Conservation (phyloP, 2,888 invertebrate species). For the Zygothrica quintamaculata region DNA sequence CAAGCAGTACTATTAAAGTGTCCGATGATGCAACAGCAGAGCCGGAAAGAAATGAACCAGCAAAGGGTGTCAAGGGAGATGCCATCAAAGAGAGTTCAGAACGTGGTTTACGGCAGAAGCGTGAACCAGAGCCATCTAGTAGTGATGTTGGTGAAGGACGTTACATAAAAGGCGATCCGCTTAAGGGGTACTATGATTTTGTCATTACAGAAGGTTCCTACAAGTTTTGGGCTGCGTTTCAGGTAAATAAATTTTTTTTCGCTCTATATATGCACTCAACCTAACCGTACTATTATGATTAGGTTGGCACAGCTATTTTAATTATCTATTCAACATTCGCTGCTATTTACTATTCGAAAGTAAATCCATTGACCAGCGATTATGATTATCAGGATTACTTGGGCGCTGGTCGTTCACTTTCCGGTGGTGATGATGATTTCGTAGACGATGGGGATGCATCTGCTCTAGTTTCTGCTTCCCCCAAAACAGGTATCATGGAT, state of each 20-base stretch:
- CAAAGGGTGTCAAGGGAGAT: constrained; percentile 38
- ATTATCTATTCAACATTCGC: constrained; percentile 94
- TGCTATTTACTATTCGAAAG: constrained; percentile 94
- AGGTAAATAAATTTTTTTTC: constrained; percentile 88
- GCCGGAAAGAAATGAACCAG: constrained; percentile 35
- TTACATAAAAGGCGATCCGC: constrained; percentile 87
- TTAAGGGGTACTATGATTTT: constrained; percentile 93
- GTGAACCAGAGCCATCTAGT: constrained; percentile 31
- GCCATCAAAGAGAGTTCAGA: constrained; percentile 20
- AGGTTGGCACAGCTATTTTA: constrained; percentile 92
- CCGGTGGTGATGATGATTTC: constrained; percentile 83
- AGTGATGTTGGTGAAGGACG: constrained; percentile 82
- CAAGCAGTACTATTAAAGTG: constrained; percentile 30
- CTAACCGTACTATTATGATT: too few species aligned
- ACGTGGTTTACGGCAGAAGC: constrained; percentile 59
- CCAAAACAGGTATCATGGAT: constrained; percentile 59
- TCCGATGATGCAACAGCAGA: constrained; percentile 29
- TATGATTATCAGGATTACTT: constrained; percentile 91
- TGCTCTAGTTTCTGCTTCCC: constrained; percentile 21
- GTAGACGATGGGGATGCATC: constrained; percentile 70
- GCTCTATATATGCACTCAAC: too few species aligned
- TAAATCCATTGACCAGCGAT: constrained; percentile 92
- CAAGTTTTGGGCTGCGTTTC: constrained; percentile 95
- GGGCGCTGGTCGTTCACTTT: constrained; percentile 87
- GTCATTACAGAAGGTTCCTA: constrained; percentile 94